Percentiles rank a stretch among this genome's conserved stretches.
Conservation (phyloP, 1,140 invertebrate species). For the Idris sp. region DNA sequence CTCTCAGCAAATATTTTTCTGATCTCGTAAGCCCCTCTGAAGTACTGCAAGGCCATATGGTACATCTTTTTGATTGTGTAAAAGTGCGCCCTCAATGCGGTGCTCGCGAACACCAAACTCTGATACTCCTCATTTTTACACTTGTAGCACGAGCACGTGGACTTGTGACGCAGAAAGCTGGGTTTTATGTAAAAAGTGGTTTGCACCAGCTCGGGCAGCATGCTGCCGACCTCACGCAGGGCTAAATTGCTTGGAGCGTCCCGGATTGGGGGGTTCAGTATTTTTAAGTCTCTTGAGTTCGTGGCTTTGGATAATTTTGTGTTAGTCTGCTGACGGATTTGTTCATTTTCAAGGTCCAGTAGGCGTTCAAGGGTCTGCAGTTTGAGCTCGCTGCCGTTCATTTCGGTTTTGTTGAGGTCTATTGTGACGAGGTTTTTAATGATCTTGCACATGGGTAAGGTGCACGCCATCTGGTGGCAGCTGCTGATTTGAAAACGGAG, state of each 20-base stretch:
- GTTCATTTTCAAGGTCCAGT: conserved; percentile 66
- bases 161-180: conserved; percentile 63
- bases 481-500: conserved; percentile 62
- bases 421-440: conserved; percentile 70
- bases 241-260: conserved; percentile 49
- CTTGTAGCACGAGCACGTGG: conserved; percentile 68
- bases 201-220: conserved; percentile 65
- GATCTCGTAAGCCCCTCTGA: conserved; percentile 68
- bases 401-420: conserved; percentile 65
- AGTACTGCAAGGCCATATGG: conserved; percentile 65
- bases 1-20: conserved; percentile 52
- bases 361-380: conserved; percentile 71
- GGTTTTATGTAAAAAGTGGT: conserved; percentile 65
- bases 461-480: conserved; percentile 66
- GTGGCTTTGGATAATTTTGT: conserved; percentile 14
- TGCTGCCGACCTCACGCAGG: conserved; percentile 39
- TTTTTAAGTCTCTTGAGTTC: background rate
- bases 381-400: conserved; percentile 70
- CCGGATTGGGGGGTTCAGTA: conserved; percentile 27
- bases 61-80: conserved; percentile 64
- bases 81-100: conserved; percentile 69
- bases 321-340: conserved; percentile 41
- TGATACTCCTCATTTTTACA: conserved; percentile 69
- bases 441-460: conserved; percentile 66
- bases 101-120: conserved; percentile 66